Evolutionary conservation across 2,113 vertebrate species (phyloP).

Genomic region (Apodemus speciosus): DNA sequence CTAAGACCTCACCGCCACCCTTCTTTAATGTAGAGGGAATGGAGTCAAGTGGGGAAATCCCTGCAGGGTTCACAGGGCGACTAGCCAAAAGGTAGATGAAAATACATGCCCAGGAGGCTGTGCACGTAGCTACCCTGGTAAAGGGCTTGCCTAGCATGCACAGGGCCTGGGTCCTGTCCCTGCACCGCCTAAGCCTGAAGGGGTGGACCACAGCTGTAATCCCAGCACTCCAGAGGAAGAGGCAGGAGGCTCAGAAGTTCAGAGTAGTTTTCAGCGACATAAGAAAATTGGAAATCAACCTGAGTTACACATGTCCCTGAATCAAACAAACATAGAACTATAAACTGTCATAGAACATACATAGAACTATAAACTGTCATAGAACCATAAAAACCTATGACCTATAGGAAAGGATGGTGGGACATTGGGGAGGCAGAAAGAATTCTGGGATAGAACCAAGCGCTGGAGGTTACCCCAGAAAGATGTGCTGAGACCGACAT

Average conservation of each 20-base stretch:
- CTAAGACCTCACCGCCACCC: slow-evolving; percentile 24
- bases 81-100: neutral
- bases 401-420: no score
- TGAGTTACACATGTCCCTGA: neutral
- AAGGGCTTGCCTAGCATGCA: neutral
- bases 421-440: no score
- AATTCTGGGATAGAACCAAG: no score
- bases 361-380: no score
- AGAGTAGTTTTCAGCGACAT: neutral
- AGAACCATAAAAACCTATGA: no score
- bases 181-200: neutral
- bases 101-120: neutral
- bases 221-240: neutral
- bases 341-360: no score
- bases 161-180: neutral
- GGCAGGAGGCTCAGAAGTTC: neutral
- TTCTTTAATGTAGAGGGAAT: neutral
- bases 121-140: neutral
- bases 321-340: neutral
- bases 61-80: neutral
- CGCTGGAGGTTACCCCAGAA: no score
- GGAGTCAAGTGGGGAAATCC: neutral
- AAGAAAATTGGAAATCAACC: neutral
- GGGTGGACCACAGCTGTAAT: neutral
- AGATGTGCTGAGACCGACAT: no score